Evolutionary conservation across 2,797 vertebrate genomes (phyloP).

Genomic region (Sparidentex hasta): DNA sequence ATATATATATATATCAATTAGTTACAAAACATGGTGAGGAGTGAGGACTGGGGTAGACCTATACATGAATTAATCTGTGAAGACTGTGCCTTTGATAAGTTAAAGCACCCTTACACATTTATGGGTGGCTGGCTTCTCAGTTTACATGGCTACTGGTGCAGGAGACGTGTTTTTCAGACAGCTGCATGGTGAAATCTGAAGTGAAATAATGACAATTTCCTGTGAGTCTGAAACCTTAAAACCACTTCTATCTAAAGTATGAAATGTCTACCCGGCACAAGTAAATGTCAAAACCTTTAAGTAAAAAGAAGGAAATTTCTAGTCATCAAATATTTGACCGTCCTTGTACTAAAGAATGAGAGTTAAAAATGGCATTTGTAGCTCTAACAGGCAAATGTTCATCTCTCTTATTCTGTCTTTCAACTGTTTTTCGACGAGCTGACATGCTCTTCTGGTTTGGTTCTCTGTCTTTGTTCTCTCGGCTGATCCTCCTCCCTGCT

Average conservation of each 20-base stretch:
- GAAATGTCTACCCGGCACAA: constrained; percentile 1
- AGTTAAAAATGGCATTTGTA: constrained; percentile 24
- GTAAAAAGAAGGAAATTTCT: background rate
- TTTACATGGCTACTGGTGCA: background rate
- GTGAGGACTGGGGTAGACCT: background rate
- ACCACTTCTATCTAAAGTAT: background rate
- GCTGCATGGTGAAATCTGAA: background rate
- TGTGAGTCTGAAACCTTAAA: background rate
- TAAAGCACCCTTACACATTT: background rate
- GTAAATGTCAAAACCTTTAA: constrained; percentile 40
- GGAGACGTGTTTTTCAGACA: background rate
- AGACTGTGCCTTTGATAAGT: background rate
- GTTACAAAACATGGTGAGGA: background rate
- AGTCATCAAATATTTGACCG: background rate
- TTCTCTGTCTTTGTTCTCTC: constrained; percentile 12
- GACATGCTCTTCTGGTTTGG: background rate
- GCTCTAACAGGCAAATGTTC: background rate
- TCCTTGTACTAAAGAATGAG: background rate
- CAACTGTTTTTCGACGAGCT: background rate
- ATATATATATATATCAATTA: too few relatives aligned
- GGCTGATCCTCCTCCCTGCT: constrained; percentile 26
- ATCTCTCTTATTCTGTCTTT: background rate
- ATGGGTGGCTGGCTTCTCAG: background rate
- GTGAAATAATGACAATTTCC: background rate
- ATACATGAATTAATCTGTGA: too few relatives aligned